phyloP scores from a whole-genome alignment of 2,888 invertebrate genomes.

The Pteria penguin region DNA sequence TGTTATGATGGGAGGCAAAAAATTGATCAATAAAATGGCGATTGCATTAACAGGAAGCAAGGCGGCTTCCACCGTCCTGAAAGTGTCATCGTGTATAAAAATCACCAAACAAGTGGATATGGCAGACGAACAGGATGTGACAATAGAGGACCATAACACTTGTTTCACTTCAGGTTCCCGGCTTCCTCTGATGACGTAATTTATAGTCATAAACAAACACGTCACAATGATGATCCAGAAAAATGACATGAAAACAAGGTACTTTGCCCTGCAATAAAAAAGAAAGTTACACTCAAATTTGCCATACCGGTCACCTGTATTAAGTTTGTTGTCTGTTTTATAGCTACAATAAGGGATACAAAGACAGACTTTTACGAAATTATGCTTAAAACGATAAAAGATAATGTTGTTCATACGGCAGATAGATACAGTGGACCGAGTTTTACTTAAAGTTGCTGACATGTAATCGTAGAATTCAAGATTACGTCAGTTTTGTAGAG shows the following conservation, averaged over 20 bases:
- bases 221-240: slow-evolving; percentile 19
- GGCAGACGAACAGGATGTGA: background rate
- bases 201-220: slow-evolving; percentile 2
- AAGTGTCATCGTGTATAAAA: background rate
- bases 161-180: slow-evolving; percentile 19
- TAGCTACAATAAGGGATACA: no score
- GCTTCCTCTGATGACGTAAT: background rate
- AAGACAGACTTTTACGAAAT: no score
- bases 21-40: background rate
- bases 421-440: no score
- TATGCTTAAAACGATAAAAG: no score
- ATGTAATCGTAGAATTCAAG: no score
- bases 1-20: background rate
- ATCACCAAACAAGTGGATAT: background rate
- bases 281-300: no score
- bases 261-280: slow-evolving; percentile 24
- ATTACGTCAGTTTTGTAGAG: no score
- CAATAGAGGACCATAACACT: slow-evolving; percentile 14
- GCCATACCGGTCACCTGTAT: no score
- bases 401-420: no score
- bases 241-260: slow-evolving; percentile 13
- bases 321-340: no score
- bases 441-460: no score
- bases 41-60: background rate
- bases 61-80: background rate